Conservation (phyloP, 2,888 invertebrate species). For the Apodemia mormo region DNA sequence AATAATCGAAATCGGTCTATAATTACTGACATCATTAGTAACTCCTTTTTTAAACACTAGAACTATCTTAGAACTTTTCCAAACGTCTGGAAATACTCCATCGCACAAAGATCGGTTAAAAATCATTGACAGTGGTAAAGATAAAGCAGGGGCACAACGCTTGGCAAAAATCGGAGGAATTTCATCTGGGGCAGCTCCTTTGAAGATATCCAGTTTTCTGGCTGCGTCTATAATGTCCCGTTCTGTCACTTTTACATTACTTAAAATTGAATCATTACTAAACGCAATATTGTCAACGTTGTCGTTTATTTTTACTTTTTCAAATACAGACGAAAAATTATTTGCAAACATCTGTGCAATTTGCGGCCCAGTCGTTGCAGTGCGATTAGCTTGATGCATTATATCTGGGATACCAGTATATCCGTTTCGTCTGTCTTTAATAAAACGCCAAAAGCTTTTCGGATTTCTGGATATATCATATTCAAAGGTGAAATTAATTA, state of each 20-base stretch:
- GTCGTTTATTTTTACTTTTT: background rate
- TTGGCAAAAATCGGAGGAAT: slow-evolving; percentile 1
- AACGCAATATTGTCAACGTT: background rate
- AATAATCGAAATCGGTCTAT: slow-evolving; percentile 12
- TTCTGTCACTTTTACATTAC: background rate
- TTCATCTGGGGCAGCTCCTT: slow-evolving; percentile 3
- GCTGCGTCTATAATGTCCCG: background rate
- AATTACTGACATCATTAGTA: background rate
- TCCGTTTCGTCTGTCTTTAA: background rate
- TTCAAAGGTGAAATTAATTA: too few relatives aligned
- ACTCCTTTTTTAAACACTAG: too few relatives aligned
- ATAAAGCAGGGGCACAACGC: background rate
- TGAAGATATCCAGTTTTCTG: background rate
- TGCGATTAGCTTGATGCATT: background rate
- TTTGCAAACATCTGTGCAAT: slow-evolving; percentile 1
- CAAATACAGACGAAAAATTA: slow-evolving; percentile 1
- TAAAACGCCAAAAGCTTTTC: slow-evolving; percentile 5
- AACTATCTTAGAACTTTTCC: slow-evolving; percentile 13
- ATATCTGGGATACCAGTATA: background rate
- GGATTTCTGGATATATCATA: background rate
- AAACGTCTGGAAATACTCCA: background rate
- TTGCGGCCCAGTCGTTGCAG: background rate
- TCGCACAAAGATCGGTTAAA: background rate
- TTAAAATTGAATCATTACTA: background rate
- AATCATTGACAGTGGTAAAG: background rate